Evolutionary conservation across 2,888 invertebrate genomes (phyloP), one percentile per base, ranked within the genome.

Genomic region (Perizoma affinitatum): DNA sequence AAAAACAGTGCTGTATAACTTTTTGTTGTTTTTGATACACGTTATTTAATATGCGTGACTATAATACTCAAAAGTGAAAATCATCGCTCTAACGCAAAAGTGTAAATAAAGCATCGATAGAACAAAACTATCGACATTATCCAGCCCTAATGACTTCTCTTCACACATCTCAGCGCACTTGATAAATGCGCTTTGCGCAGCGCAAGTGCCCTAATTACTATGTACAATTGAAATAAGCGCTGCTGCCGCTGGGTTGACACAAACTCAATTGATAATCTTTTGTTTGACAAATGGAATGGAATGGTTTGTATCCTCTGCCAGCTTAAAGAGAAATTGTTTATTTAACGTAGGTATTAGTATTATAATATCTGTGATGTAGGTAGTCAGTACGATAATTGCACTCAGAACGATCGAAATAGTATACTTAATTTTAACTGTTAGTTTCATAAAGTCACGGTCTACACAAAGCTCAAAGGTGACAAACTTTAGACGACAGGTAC

Each of bases 161-260:
- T 71, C 70, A 75, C 77, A 76, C 86, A 88, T 87, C 88, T 84
- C 79, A 73, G 75, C 67, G 76, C 79, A 77, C 79, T 82, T 84
- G 84, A 87, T 84, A 84, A 84, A 86, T 85, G 83, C 82, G 82
- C 86, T 84, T 83, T 82, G 79, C 79, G 82, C 81, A 76, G 76
- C 75, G 77, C 74, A 75, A 77, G 72, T 76, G 76, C 68, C 72
- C 77, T 79, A 83, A 84, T 82, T 83, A 82, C 69, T 70, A 68
- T 70, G 65, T 72, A 59, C 68, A 63, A 66, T 47, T 68, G 66
- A 62, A 70, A 66, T 58, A 52, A 70, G 71, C 71, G 63, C 52
- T 69, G 56, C 47, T 71, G 53, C 61, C 62, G 71, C 70, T 72
- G 59, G 63, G 49, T 56, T 50, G 49, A 54, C 35, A 58, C 42